Percentiles rank a stretch among this genome's conserved stretches.
Evolutionary conservation across 37 sponge, comb jelly and placozoan genomes (phyloP).

Genomic region (Oopsacas minuta): DNA sequence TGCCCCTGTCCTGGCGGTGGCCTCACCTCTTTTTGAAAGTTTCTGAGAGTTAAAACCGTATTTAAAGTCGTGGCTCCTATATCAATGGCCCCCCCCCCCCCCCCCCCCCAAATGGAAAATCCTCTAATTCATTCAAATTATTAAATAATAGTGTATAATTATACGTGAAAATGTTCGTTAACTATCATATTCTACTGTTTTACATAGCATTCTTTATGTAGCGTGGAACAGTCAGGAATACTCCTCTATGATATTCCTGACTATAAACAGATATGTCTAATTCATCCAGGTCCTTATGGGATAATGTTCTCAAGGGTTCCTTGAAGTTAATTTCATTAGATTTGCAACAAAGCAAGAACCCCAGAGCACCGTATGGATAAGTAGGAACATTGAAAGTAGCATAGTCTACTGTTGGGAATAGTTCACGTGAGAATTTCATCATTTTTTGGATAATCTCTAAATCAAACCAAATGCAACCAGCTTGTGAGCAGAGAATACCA

Average conservation of each 20-base stretch:
- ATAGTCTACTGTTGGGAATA: slow-evolving; percentile 59
- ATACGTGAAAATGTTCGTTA: too few relatives aligned
- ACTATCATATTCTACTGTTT: background rate
- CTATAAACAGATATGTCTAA: background rate
- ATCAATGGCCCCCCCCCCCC: too few relatives aligned
- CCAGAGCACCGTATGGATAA: slow-evolving; percentile 68
- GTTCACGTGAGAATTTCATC: slow-evolving; percentile 14
- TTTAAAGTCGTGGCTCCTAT: too few relatives aligned
- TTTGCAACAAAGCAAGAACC: slow-evolving; percentile 47
- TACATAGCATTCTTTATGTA: background rate
- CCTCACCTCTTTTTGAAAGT: too few relatives aligned
- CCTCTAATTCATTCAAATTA: too few relatives aligned
- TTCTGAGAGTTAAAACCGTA: too few relatives aligned
- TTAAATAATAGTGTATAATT: too few relatives aligned
- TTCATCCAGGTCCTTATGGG: background rate
- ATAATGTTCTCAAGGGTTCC: background rate
- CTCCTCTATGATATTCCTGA: background rate
- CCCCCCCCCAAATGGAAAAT: too few relatives aligned
- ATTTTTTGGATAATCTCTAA: slow-evolving; percentile 37
- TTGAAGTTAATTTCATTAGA: background rate
- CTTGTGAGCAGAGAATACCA: slow-evolving; percentile 70
- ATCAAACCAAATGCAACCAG: slow-evolving; percentile 68
- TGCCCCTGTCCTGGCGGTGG: too few relatives aligned
- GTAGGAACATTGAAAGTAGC: slow-evolving; percentile 50
- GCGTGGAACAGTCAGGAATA: background rate